Base-by-base conservation (phyloP, 2,113 vertebrate species). In the Calcarius ornatus region DNA sequence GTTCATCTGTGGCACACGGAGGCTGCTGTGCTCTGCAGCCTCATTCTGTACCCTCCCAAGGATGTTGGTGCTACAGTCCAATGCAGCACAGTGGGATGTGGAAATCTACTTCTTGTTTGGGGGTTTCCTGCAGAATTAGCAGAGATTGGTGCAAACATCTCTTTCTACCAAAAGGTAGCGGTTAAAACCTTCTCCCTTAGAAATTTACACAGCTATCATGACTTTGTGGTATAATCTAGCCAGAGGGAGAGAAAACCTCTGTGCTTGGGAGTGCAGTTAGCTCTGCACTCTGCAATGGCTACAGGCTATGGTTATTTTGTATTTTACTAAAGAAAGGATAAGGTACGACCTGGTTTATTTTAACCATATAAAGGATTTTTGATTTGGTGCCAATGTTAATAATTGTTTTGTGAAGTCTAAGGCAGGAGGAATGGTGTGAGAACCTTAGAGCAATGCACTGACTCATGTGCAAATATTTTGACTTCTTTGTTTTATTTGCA, bases 321-420 rank as follows among this genome's bases (percentile, higher is more conserved):
- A 12, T 86, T 91, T 93, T 40, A 51, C 78, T 88, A 50, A 69
- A 86, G 66, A 63, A 64, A 89, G 66, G 81, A 60, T 71, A 95
- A 90, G 80, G 23, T 43, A 72, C 0, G 1, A 38, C 66, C 70
- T 82, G 66, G 73, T 89, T 95, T 95, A 91, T 96, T 96, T 95
- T 96, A 92, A 97, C 95, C 89, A 15, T 95, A 73, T 90, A 81
- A 95, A 95, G 71, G 42, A 79, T 70, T 95, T 94, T 94, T 96
- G 95, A 70, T 80, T 80, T 1, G 0, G 68, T 94, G 96, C 95
- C 95, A 94, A 42, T 21, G 89, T 95, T 95, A 96, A 96, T 96
- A 96, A 95, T 94, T 95, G 66, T 95, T 91, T 72, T 87, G 75
- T 69, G 47, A 88, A 94, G 70, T 35, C 75, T 90, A 86, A 95